Conservation (phyloP, 2,888 invertebrate species). For the Leptinotarsa tumamoca region DNA sequence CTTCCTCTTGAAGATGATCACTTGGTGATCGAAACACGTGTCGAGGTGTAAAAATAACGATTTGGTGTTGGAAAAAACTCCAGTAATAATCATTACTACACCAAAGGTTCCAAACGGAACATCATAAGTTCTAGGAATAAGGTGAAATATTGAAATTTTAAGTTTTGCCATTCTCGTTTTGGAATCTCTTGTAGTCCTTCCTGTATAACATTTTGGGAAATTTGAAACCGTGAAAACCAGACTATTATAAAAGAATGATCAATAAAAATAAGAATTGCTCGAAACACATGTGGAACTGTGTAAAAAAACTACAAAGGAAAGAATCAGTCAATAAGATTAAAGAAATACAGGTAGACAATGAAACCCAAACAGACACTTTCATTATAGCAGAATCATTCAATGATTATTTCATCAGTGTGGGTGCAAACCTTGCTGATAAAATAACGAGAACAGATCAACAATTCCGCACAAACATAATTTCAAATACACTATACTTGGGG, state of each 20-base stretch:
- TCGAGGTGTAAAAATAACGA: too few species aligned
- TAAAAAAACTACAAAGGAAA: constrained; percentile 16
- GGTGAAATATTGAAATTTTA: too few species aligned
- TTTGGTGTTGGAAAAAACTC: too few species aligned
- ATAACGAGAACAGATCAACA: constrained; percentile 17
- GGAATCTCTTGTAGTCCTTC: too few species aligned
- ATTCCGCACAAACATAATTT: constrained; percentile 1
- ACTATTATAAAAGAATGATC: constrained; percentile 18
- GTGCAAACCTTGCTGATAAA: constrained; percentile 12
- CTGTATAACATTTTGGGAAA: too few species aligned
- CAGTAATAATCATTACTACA: too few species aligned
- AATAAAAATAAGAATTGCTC: constrained; percentile 23
- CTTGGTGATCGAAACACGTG: too few species aligned
- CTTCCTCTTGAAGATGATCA: too few species aligned
- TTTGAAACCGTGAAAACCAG: background rate
- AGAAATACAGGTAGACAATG: constrained; percentile 22
- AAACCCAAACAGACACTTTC: constrained; percentile 14
- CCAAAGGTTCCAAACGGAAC: too few species aligned
- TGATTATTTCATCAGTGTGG: constrained; percentile 19
- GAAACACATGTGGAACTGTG: constrained; percentile 24
- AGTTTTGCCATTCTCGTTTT: too few species aligned
- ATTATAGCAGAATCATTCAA: constrained; percentile 25
- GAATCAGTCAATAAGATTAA: constrained; percentile 18
- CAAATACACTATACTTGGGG: constrained; percentile 18
- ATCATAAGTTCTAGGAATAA: too few species aligned